Conservation (phyloP, 1,140 invertebrate species). For the Pinna nobilis region DNA sequence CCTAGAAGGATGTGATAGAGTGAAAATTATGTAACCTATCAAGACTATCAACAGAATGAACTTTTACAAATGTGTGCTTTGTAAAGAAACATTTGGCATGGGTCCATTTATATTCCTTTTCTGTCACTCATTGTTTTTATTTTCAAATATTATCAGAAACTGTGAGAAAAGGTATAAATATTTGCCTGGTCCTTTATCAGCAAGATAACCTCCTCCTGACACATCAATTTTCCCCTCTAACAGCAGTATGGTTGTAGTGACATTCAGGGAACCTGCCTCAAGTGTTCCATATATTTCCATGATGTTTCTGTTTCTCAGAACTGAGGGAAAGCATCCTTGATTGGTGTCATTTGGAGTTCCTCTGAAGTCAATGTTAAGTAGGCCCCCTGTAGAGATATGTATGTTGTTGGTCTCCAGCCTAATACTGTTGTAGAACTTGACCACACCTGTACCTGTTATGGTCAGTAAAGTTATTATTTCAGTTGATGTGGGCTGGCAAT, state of each 20-base stretch:
- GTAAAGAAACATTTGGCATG: too few species aligned
- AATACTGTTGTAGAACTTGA: conserved; percentile 36
- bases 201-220: conserved; percentile 48
- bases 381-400: conserved; percentile 31
- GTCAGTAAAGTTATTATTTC: conserved; percentile 35
- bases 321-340: conserved; percentile 14
- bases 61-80: too few species aligned
- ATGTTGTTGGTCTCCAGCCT: conserved; percentile 33
- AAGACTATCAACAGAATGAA: too few species aligned
- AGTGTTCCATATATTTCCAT: conserved; percentile 46
- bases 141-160: too few species aligned
- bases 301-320: not conserved
- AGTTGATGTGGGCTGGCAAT: conserved; percentile 35
- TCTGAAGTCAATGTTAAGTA: conserved; percentile 48
- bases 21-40: too few species aligned
- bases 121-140: too few species aligned
- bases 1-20: too few species aligned
- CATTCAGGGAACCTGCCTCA: conserved; percentile 50
- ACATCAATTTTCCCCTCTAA: conserved; percentile 51
- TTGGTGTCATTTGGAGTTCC: conserved; percentile 26
- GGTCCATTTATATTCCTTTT: too few species aligned
- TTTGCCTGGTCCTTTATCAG: conserved; percentile 54
- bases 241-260: conserved; percentile 36
- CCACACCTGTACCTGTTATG: conserved; percentile 30
- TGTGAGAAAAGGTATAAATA: too few species aligned